These are phyloP conservation scores for Drosophila truncata DNA, from an alignment of 1,140 invertebrate genomes.

Conservation along the genomic window DNA sequence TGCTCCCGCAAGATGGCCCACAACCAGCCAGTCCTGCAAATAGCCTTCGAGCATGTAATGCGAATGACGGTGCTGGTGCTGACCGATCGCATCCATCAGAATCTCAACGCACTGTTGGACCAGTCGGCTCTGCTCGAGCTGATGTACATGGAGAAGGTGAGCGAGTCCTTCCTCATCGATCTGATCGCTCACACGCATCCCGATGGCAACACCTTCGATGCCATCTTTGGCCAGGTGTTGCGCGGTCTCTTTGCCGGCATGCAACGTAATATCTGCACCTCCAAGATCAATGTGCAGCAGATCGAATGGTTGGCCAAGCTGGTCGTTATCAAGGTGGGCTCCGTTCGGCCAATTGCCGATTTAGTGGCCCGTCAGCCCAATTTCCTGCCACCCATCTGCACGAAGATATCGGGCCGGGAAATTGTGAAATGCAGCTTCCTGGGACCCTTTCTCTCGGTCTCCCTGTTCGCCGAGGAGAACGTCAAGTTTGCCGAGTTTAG, in stretches of 20 bases:
- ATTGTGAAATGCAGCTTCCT: slow-evolving; percentile 93
- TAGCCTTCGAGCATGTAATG: slow-evolving; percentile 61
- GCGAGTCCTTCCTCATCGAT: slow-evolving; percentile 87
- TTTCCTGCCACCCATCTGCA: slow-evolving; percentile 91
- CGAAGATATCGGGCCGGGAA: slow-evolving; percentile 92
- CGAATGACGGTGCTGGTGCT: slow-evolving; percentile 68
- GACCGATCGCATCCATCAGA: slow-evolving; percentile 71
- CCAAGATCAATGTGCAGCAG: slow-evolving; percentile 89
- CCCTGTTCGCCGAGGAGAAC: slow-evolving; percentile 97
- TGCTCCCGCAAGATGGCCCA: slow-evolving; percentile 5
- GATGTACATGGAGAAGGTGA: slow-evolving; percentile 85
- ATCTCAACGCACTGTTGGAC: slow-evolving; percentile 60
- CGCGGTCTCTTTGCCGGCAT: slow-evolving; percentile 90
- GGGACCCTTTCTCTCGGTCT: slow-evolving; percentile 95
- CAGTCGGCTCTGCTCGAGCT: slow-evolving; percentile 80
- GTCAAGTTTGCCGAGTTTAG: slow-evolving; percentile 90
- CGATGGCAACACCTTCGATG: slow-evolving; percentile 88
- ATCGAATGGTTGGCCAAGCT: slow-evolving; percentile 89
- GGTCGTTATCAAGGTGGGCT: slow-evolving; percentile 88
- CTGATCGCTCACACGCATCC: slow-evolving; percentile 88
- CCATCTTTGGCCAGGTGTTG: slow-evolving; percentile 90
- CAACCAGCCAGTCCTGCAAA: slow-evolving; percentile 22
- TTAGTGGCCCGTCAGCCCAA: slow-evolving; percentile 91
- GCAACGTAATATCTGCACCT: slow-evolving; percentile 90
- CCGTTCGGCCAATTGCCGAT: slow-evolving; percentile 91